A percentile compares a stretch with the other conserved stretches of the same genome.
These are phyloP conservation scores for Anableps anableps DNA, from an alignment of 2,797 vertebrate genomes.

Conservation along the genomic window DNA sequence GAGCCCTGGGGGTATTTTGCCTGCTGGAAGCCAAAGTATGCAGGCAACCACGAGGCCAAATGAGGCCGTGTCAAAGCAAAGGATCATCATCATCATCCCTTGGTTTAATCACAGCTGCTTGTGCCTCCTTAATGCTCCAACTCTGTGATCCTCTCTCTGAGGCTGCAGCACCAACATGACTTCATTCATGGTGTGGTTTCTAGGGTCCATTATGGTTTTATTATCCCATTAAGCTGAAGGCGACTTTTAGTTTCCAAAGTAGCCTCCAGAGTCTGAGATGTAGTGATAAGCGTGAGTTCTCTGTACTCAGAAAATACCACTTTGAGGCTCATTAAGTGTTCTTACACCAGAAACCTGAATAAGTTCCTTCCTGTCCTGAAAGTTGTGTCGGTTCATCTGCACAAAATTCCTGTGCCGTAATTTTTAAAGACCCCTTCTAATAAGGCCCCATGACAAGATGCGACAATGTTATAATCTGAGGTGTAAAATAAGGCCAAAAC, in stretches of 20 bases:
- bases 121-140: constrained; percentile 33
- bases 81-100: constrained; percentile 55
- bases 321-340: constrained; percentile 25
- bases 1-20: constrained; percentile 71
- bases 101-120: constrained; percentile 66
- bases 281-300: constrained; percentile 25
- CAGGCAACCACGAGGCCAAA: constrained; percentile 75
- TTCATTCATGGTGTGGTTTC: constrained; percentile 49
- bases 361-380: constrained; percentile 52
- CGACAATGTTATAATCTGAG: not conserved
- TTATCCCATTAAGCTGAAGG: constrained; percentile 31
- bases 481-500: not conserved
- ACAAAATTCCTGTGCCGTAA: not conserved
- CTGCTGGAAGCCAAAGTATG: constrained; percentile 71
- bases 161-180: constrained; percentile 30
- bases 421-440: not conserved
- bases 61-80: constrained; percentile 69
- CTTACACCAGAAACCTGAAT: constrained; percentile 52
- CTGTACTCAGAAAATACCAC: constrained; percentile 26
- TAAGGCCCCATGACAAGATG: no score
- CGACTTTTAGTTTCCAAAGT: constrained; percentile 29
- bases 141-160: constrained; percentile 22
- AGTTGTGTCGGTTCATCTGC: constrained; percentile 23
- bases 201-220: constrained; percentile 29
- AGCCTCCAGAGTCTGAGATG: constrained; percentile 21